Base-by-base conservation (phyloP, 2,113 vertebrate genomes). In the Cryptomyrus ogoouensis region DNA sequence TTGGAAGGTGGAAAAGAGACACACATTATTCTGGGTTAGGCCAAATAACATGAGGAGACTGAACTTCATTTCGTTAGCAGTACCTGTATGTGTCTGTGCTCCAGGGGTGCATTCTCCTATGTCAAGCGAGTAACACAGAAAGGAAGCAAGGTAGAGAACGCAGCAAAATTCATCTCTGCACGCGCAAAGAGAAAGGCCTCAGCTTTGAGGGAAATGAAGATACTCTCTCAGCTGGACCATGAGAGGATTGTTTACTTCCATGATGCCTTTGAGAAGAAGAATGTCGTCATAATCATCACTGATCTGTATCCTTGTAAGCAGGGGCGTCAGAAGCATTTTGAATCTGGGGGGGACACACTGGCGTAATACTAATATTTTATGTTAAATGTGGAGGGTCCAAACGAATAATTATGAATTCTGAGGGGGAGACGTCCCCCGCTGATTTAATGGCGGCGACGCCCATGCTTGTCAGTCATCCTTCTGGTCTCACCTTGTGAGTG, bases 101-200 rank as follows among this genome's bases (percentile, higher is more conserved):
- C 24, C 95, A 99, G 98, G 93, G 98, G 98, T 0, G 96, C 98
- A 9, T 99, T 99, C 94, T 99, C 98, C n/a, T 99, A 99, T n/a
- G 95, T 99, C 77, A 97, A 98, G 92, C 96, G 97, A 0, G 97
- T 98, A 89, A 97, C 96, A 1, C 96, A 99, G 92, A 98, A 98
- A 89, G 96, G 93, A 5, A 96, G 95, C 1, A 97, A 95, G 42
- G 93, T 94, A 89, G 98, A 99, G 90, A 98, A 97, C 0, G 97
- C 98, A 0, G 98, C 98, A 58, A 99, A 99, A 94, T 99, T 99
- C 44, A 96, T 99, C 91, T 98, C 98, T 0, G 97, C 97, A 8
- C 97, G 96, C n/a, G 97, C 97, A 21, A 98, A 97, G 92, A 96
- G 95, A 88, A 99, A 98, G 93, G 93, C 93, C 3, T 97, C 97